Conservation (phyloP, 2,113 vertebrate species). For the Rattus rattus region DNA sequence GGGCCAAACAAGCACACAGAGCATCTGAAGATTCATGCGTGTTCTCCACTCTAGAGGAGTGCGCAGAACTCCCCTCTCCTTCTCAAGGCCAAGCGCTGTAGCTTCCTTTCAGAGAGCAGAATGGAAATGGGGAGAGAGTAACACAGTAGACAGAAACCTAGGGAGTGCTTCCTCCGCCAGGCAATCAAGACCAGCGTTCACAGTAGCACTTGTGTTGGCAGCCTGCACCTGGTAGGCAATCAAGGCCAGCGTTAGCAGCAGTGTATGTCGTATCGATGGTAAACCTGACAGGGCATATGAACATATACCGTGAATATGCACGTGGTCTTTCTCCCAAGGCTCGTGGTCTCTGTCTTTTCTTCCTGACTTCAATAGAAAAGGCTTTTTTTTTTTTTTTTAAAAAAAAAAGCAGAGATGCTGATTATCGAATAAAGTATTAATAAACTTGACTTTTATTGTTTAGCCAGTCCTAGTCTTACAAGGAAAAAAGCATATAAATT, state of each 20-base stretch:
- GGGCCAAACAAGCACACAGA: background rate
- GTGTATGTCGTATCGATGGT: too few relatives aligned
- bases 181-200: background rate
- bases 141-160: background rate
- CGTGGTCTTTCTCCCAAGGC: background rate
- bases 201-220: too few relatives aligned
- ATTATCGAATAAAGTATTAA: background rate
- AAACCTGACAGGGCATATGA: background rate
- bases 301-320: background rate
- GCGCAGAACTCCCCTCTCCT: background rate
- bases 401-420: background rate
- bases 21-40: background rate
- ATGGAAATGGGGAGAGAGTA: background rate
- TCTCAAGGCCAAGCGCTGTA: background rate
- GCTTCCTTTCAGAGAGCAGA: background rate
- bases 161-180: too few relatives aligned
- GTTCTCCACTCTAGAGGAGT: background rate
- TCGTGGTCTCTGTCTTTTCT: background rate
- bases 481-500: background rate
- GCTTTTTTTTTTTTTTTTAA: background rate
- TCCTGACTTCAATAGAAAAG: background rate
- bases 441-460: background rate
- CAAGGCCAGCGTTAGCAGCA: background rate
- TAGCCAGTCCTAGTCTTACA: background rate
- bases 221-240: too few relatives aligned